phyloP scores from a whole-genome alignment of 2,797 vertebrate genomes.

The Coreius guichenoti region DNA sequence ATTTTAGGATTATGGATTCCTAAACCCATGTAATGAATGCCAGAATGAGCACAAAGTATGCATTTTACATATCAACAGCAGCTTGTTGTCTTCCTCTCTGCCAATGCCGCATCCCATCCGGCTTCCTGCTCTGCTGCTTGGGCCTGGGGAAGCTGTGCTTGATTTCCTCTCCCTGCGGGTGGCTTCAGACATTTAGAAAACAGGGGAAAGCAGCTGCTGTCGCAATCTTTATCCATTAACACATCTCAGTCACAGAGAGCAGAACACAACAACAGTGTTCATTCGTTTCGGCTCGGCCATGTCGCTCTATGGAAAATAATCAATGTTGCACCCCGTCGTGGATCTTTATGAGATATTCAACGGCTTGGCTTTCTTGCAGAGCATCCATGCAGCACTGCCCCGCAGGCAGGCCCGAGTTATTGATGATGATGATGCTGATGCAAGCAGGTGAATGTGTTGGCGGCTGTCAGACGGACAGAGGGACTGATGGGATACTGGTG shows the following conservation, averaged over 20 bases:
- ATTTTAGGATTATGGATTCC: conserved; percentile 58
- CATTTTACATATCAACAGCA: conserved; percentile 55
- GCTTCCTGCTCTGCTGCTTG: conserved; percentile 51
- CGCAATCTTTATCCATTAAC: conserved; percentile 59
- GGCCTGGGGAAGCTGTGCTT: conserved; percentile 48
- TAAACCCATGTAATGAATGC: conserved; percentile 45
- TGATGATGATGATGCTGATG: conserved; percentile 64
- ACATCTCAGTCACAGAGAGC: conserved; percentile 32
- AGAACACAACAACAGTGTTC: conserved; percentile 43
- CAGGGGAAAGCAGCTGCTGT: conserved; percentile 56
- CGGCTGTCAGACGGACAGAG: conserved; percentile 26
- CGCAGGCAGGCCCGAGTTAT: conserved; percentile 57
- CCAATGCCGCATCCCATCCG: conserved; percentile 51
- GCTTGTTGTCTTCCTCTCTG: conserved; percentile 46
- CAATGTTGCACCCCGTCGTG: conserved; percentile 42
- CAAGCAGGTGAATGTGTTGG: conserved; percentile 38
- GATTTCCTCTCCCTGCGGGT: conserved; percentile 57
- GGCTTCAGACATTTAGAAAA: conserved; percentile 49
- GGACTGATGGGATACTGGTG: conserved; percentile 51
- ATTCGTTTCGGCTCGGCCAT: conserved; percentile 42
- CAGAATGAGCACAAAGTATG: conserved; percentile 40
- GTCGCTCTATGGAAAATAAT: conserved; percentile 42
- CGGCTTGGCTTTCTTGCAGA: conserved; percentile 61
- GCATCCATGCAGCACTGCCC: conserved; percentile 53
- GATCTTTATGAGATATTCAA: conserved; percentile 62